phyloP scores from a whole-genome alignment of 2,113 vertebrate species.

The Nycticorax nycticorax region DNA sequence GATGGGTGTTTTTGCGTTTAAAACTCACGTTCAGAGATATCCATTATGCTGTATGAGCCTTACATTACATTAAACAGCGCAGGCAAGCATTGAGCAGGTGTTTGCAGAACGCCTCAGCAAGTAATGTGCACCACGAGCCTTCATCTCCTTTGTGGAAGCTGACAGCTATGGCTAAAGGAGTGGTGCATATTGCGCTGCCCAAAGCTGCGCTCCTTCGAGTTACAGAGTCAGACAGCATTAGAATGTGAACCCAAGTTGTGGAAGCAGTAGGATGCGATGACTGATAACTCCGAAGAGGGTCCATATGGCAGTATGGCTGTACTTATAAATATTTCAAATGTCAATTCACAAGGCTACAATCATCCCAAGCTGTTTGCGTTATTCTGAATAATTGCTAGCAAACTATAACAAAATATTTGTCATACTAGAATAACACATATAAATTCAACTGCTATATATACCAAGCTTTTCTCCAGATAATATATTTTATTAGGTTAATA shows the following conservation, averaged over 20 bases:
- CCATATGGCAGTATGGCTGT: slow-evolving; percentile 66
- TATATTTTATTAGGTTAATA: slow-evolving; percentile 56
- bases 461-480: slow-evolving; percentile 44
- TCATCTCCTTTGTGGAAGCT: background rate
- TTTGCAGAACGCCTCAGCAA: background rate
- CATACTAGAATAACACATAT: slow-evolving; percentile 59
- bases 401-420: slow-evolving; percentile 72
- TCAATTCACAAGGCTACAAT: slow-evolving; percentile 65
- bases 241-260: background rate
- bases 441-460: slow-evolving; percentile 56
- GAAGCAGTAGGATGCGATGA: slow-evolving; percentile 12
- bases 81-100: background rate
- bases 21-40: background rate
- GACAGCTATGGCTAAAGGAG: background rate
- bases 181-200: background rate
- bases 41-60: background rate
- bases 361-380: slow-evolving; percentile 70
- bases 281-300: slow-evolving; percentile 58
- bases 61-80: fast-evolving
- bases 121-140: background rate
- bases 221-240: background rate
- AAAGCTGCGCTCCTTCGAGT: background rate
- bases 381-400: slow-evolving; percentile 68
- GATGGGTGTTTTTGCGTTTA: background rate
- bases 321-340: slow-evolving; percentile 80